Evolutionary conservation across 2,113 vertebrate genomes (phyloP), one percentile per base, ranked within the genome.

Genomic region (Boleophthalmus pectinirostris): DNA sequence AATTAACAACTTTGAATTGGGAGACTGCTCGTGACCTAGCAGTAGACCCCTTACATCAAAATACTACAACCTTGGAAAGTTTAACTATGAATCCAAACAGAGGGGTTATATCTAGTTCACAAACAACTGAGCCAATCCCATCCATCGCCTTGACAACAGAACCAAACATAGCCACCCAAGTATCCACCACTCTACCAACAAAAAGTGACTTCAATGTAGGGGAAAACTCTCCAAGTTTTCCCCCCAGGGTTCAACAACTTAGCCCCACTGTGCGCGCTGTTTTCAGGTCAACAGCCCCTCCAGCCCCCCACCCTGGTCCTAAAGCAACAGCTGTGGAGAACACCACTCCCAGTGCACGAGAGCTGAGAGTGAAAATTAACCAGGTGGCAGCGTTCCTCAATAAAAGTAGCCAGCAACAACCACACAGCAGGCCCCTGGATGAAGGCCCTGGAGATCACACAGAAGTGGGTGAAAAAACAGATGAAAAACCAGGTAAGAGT

Each of bases 351-450:
- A 87, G 83, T 49, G 66, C 88, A 46, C 85, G 81, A 3, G 89
- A 91, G 78, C 78, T 92, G 69, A 82, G 89, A 25, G 91, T 90
- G 5, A 92, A 91, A 78, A 91, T 90, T 72, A 89, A 90, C 80
- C 88, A 90, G 77, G 90, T 91, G 85, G 72, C 79, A 15, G 90
- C 88, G 51, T 89, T 90, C 70, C 49, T 86, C 54, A 80, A 84
- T 57, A 79, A 77, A 51, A 91, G 70, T 65, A 74, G 64, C 35
- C 61, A 1, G 61, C 75, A 3, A 57, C 78, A 1, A 60, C 58
- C 75, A 25, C 81, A 65, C 43, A 58, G 75, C 74, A 71, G 65
- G 70, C 53, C 33, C 16, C 61, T 24, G 21, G 61, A 70, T 18
- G 66, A 33, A 53, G 71, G 2, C 54, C 69, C 69, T 25, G 68